Evolutionary conservation across 2,797 vertebrate species (phyloP).

Genomic region (Artibeus lituratus): DNA sequence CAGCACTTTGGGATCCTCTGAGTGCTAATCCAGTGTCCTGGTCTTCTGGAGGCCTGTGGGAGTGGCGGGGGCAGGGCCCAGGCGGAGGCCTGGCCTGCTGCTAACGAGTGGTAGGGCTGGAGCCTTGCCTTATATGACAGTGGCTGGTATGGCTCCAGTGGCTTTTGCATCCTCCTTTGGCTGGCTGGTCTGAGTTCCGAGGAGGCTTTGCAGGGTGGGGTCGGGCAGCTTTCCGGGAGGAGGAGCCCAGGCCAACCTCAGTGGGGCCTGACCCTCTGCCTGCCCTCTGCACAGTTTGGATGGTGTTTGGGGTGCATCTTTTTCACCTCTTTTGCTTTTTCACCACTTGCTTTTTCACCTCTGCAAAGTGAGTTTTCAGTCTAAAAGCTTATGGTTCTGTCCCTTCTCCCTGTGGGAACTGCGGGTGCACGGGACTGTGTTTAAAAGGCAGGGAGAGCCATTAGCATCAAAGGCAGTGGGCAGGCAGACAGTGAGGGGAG

Average conservation of each 20-base stretch:
- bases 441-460: not conserved
- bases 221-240: not conserved
- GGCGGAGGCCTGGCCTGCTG: not conserved
- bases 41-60: not conserved
- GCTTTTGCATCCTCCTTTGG: not conserved
- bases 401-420: not conserved
- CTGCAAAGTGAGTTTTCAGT: not conserved
- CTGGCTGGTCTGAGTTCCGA: not conserved
- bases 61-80: not conserved
- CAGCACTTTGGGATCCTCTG: not conserved
- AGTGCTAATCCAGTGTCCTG: slow-evolving; percentile 37
- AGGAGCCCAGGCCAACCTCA: not conserved
- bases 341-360: not conserved
- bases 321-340: too few species aligned
- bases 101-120: not conserved
- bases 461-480: not conserved
- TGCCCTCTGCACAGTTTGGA: not conserved
- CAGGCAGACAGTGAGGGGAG: not conserved
- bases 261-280: not conserved
- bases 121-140: slow-evolving; percentile 67
- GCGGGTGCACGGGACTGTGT: not conserved
- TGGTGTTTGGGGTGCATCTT: not conserved
- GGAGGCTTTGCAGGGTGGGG: slow-evolving; percentile 1
- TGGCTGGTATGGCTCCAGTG: not conserved
- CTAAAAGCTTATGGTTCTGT: not conserved